Conservation (phyloP, 1,140 invertebrate species). For the Metopolophium dirhodum region DNA sequence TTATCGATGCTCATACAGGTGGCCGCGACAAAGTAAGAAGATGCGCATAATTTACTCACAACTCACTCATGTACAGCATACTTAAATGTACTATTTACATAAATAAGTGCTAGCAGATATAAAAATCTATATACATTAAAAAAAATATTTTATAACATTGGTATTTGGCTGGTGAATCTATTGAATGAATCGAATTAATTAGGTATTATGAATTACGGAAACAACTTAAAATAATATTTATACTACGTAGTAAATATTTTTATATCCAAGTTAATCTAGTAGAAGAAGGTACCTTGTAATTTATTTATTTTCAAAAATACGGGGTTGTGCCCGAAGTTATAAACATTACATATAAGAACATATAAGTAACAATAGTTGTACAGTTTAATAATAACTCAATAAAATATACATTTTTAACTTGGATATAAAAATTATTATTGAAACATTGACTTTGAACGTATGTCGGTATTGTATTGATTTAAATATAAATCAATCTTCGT, state of each 20-base stretch:
- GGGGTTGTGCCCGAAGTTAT: neutral
- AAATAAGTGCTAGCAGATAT: too few species aligned
- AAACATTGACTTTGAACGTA: neutral
- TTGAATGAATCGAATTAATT: neutral
- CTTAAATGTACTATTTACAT: neutral
- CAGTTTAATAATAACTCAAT: neutral
- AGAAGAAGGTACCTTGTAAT: neutral
- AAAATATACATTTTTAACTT: neutral
- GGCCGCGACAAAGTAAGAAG: neutral
- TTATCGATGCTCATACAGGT: neutral
- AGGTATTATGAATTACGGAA: neutral
- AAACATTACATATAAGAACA: neutral
- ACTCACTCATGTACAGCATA: neutral
- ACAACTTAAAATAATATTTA: neutral
- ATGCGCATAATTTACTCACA: neutral
- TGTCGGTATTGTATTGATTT: neutral
- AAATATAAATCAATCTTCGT: neutral
- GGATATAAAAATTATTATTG: neutral
- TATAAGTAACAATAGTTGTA: neutral
- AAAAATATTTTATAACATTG: too few species aligned
- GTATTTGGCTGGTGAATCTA: neutral
- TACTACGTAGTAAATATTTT: neutral
- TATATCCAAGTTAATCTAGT: neutral
- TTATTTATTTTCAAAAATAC: neutral
- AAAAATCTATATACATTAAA: too few species aligned